Evolutionary conservation across 2,797 vertebrate genomes (phyloP).

Genomic region (Poeciliopsis gracilis): DNA sequence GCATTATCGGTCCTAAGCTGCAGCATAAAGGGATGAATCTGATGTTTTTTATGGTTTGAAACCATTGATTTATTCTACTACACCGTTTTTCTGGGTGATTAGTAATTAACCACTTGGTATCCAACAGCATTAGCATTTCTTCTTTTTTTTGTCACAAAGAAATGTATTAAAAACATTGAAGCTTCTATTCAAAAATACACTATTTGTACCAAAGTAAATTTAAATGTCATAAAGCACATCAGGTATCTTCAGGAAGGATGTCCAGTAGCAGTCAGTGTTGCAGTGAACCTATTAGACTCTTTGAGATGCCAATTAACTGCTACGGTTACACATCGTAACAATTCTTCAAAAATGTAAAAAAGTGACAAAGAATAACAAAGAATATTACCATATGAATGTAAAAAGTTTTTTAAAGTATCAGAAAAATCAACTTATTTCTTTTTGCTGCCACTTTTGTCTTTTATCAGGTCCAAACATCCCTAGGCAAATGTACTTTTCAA

Average conservation of each 20-base stretch:
- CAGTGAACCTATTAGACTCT: not conserved
- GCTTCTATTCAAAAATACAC: not conserved
- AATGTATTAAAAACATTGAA: not conserved
- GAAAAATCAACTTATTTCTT: not conserved
- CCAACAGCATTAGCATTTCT: not conserved
- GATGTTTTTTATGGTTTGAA: not conserved
- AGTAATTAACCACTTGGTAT: not conserved
- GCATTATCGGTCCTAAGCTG: not conserved
- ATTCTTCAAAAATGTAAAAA: not conserved
- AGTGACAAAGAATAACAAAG: no score
- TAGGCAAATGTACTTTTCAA: not conserved
- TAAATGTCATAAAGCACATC: not conserved
- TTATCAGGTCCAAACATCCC: not conserved
- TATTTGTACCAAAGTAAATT: not conserved
- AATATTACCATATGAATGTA: not conserved
- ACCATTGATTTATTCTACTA: not conserved
- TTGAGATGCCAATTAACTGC: not conserved
- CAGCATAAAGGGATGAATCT: not conserved
- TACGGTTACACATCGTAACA: not conserved
- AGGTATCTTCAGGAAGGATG: not conserved
- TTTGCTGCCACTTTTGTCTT: not conserved
- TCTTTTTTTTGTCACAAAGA: not conserved
- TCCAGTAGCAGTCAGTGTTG: not conserved
- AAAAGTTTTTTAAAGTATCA: not conserved
- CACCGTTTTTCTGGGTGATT: not conserved